Evolutionary conservation across 1,140 invertebrate genomes (phyloP), one percentile per base, ranked within the genome.

Genomic region (Ostrea denselamellosa): DNA sequence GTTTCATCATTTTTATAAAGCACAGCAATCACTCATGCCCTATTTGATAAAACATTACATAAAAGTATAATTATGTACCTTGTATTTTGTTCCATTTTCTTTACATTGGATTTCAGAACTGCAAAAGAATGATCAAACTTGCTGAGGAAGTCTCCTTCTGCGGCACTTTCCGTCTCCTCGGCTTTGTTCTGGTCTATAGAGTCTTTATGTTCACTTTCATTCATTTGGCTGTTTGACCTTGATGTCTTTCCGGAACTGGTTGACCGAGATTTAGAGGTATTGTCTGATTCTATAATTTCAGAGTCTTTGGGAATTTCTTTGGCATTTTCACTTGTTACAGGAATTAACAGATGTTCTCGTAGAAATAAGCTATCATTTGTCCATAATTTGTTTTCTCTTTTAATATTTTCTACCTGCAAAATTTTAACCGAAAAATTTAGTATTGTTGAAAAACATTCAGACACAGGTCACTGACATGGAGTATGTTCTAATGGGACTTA

Each of bases 371-470:
- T 92, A 87, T 93, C 93, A 87, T 91, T 93, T 77, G 91, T 93
- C 93, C 93, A 93, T 54, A 93, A 87, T 82, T 92, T 92, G 89
- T 93, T 93, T 85, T 92, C 92, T 87, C 90, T 52, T 87, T 92
- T 92, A 17, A 92, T 89, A 62, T 92, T 88, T 87, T 92, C 91
- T 19, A 92, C 91, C 91, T 92, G 84, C 22, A 90, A 91, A 85
- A 81, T 44, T 44, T 44, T 44, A 44, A 44, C 5, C 34, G 34
- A 44, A 44, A 44, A 44, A 44, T 2, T 44, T 44, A 44, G 34
- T 5, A 44, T 44, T 44, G 34, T 44, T 44, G 34, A 44, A 44
- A 44, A 44, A 44, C 5, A n/a, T n/a, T n/a, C n/a, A n/a, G n/a
- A n/a, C n/a, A 44, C 34, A 44, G 1, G 34, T 44, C 34, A 44